Percentiles rank a stretch among this genome's conserved stretches.
These are phyloP conservation scores for Agonum fuliginosum DNA, from an alignment of 2,888 invertebrate species.

Conservation along the genomic window DNA sequence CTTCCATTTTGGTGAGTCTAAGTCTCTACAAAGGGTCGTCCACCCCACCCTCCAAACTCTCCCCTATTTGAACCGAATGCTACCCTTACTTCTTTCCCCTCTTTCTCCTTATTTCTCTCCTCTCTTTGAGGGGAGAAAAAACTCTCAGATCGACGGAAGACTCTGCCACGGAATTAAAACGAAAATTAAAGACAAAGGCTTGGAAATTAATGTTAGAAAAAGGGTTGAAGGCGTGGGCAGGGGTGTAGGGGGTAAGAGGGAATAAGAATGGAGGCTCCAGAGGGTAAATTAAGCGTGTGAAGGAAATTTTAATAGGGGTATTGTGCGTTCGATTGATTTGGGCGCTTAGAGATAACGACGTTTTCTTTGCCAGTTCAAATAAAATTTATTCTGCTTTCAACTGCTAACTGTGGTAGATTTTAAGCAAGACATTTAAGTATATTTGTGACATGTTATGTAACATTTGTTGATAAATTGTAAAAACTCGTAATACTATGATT, in stretches of 20 bases:
- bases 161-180: conserved; percentile 1
- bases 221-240: no score
- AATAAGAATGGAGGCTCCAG: background rate
- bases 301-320: background rate
- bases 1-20: no score
- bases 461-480: no score
- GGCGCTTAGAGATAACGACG: no score
- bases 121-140: background rate
- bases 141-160: conserved; percentile 10
- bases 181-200: conserved; percentile 41
- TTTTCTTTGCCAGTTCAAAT: no score
- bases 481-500: no score
- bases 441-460: no score
- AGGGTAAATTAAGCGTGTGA: background rate
- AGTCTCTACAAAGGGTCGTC: no score
- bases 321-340: background rate
- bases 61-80: background rate
- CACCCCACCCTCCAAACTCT: background rate
- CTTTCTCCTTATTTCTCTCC: background rate
- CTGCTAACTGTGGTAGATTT: no score
- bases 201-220: conserved; percentile 18
- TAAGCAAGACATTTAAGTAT: no score
- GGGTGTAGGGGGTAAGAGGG: background rate
- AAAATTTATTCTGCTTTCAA: no score
- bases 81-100: background rate